Evolutionary conservation across 2,113 vertebrate genomes (phyloP), one percentile per base, ranked within the genome.

Genomic region (Rhinopomastus cyanomelas): DNA sequence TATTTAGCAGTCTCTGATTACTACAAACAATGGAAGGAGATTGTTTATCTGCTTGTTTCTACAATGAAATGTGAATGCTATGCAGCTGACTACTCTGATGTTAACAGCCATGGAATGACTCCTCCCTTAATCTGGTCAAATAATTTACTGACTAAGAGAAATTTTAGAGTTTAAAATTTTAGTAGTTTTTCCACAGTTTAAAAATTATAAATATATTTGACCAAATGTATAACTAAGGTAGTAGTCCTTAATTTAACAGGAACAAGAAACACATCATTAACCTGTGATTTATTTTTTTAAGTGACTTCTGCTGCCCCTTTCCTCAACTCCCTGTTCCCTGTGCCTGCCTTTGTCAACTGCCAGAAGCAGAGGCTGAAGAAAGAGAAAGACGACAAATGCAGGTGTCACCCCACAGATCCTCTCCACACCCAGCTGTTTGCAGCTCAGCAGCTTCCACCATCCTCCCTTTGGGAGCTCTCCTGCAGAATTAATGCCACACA

Each of bases 21-120:
- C 21, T 69, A 72, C 69, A 74, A 64, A 88, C 85, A 93, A 85
- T 85, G 80, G 87, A 76, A 77, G 22, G 82, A 93, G 80, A 57
- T 61, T 69, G 84, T 86, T 89, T 85, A 80, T 90, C 64, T 79
- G 59, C 30, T 65, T 68, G 32, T 88, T 86, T 74, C 18, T 51
- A 26, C 84, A 78, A 61, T 82, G 85, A 77, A 81, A 87, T 84
- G 73, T 36, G 85, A 89, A 52, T 76, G 75, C 64, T 84, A 29
- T 85, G 90, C 51, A 62, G 42, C 32, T 87, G 83, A 77, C 53
- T 85, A 34, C 37, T 74, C 44, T 53, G 55, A 64, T 53, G 32
- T 57, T 74, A 73, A 85, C 9, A 78, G 30, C 46, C n/a, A 5
- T 62, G 61, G 68, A 94, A 87, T 85, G 27, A 16, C 15, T 86